phyloP scores from a whole-genome alignment of 2,113 vertebrate species.

The human (Homo sapiens) region DNA sequence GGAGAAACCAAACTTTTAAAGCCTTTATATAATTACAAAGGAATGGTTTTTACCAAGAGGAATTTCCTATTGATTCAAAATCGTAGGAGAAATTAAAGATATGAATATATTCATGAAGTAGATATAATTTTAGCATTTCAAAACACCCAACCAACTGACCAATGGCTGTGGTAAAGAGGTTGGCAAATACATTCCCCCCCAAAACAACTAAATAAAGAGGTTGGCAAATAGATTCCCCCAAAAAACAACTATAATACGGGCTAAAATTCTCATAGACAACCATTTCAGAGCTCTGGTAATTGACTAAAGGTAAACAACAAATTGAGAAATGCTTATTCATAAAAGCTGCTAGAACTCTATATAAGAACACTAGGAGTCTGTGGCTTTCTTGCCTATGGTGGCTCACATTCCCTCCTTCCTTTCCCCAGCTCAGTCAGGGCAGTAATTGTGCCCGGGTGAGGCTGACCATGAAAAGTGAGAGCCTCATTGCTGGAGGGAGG shows the following conservation, averaged over 20 bases:
- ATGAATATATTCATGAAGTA: not conserved
- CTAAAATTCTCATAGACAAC: not conserved
- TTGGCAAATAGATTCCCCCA: not conserved
- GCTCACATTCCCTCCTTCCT: not conserved
- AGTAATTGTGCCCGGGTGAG: not conserved
- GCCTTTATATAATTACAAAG: not conserved
- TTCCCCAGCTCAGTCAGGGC: not conserved
- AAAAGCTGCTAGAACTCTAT: not conserved
- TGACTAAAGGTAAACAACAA: slow-evolving; percentile 7
- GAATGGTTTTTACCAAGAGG: not conserved
- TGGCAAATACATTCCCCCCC: not conserved
- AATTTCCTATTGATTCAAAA: slow-evolving; percentile 10
- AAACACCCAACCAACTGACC: not conserved
- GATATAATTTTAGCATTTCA: not conserved
- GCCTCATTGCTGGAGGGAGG: not conserved
- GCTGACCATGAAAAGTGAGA: not conserved
- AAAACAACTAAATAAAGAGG: not conserved
- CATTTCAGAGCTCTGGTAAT: not conserved
- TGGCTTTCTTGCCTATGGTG: not conserved
- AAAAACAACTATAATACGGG: not conserved
- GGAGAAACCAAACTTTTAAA: not conserved
- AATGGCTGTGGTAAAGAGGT: not conserved
- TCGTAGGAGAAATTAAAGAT: not conserved
- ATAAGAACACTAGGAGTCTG: not conserved
- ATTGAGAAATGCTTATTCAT: not conserved